Conservation (phyloP, 53 echinoderm and acorn worm species). For the Henricia sp. region DNA sequence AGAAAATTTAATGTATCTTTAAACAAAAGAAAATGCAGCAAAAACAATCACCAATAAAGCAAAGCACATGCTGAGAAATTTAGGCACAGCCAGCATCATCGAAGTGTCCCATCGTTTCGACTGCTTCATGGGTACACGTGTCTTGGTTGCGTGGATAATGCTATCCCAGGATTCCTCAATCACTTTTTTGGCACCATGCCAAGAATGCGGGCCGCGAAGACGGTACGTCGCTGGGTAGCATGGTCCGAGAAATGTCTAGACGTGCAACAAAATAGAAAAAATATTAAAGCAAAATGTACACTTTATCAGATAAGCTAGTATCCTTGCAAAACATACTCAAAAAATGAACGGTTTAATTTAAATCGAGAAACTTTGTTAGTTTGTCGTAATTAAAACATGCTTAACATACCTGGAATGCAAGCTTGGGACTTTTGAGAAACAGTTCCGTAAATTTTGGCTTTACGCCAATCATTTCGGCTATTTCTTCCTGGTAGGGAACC, state of each 20-base stretch:
- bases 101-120: not conserved
- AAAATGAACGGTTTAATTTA: no score
- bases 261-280: not conserved
- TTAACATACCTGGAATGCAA: conserved; percentile 59
- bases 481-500: conserved; percentile 68
- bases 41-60: not conserved
- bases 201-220: conserved; percentile 68
- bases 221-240: conserved; percentile 75
- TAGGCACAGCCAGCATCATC: not conserved
- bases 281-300: no score
- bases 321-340: no score
- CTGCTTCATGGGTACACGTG: conserved; percentile 32
- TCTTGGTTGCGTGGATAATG: conserved; percentile 61
- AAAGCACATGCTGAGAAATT: not conserved
- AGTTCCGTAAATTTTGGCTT: conserved; percentile 55
- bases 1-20: no score
- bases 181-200: conserved; percentile 60
- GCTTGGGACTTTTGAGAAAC: conserved; percentile 57
- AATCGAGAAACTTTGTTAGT: no score
- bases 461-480: conserved; percentile 67
- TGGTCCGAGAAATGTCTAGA: conserved; percentile 64
- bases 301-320: no score
- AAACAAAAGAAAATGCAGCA: not conserved
- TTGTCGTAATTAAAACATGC: not conserved
- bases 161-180: conserved; percentile 60